A percentile compares a stretch with the other conserved stretches of the same genome.
phyloP scores from a whole-genome alignment of 2,797 vertebrate genomes.

The Aotus griseimembra region DNA sequence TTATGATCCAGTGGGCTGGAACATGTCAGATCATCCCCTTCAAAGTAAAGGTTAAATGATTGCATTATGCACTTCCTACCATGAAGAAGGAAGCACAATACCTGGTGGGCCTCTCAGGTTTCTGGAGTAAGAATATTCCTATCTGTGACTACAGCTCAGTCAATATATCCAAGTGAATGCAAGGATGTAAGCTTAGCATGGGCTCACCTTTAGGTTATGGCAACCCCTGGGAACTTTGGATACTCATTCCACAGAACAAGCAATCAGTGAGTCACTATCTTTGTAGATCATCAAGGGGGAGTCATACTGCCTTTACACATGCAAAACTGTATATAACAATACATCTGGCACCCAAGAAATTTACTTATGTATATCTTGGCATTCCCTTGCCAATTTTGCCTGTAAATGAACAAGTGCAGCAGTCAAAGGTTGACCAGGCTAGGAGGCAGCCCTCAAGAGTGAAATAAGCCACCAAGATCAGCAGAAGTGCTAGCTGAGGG shows the following conservation, averaged over 20 bases:
- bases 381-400: not conserved
- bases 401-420: not conserved
- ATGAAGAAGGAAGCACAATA: not conserved
- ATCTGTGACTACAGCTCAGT: not conserved
- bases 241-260: not conserved
- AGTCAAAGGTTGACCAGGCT: not conserved
- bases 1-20: not conserved
- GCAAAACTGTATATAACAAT: not conserved
- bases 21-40: not conserved
- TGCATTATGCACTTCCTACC: not conserved
- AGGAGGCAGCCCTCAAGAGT: not conserved
- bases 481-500: not conserved
- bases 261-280: not conserved
- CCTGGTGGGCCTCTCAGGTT: not conserved
- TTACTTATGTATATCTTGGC: not conserved
- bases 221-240: not conserved
- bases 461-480: not conserved
- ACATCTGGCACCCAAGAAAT: not conserved
- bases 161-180: not conserved
- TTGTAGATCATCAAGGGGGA: not conserved
- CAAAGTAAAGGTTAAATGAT: not conserved
- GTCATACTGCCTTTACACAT: not conserved
- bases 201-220: not conserved
- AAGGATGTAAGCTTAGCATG: not conserved
- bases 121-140: not conserved